Base-by-base conservation (phyloP, 2,888 invertebrate genomes). In the Mellilla xanthometata region DNA sequence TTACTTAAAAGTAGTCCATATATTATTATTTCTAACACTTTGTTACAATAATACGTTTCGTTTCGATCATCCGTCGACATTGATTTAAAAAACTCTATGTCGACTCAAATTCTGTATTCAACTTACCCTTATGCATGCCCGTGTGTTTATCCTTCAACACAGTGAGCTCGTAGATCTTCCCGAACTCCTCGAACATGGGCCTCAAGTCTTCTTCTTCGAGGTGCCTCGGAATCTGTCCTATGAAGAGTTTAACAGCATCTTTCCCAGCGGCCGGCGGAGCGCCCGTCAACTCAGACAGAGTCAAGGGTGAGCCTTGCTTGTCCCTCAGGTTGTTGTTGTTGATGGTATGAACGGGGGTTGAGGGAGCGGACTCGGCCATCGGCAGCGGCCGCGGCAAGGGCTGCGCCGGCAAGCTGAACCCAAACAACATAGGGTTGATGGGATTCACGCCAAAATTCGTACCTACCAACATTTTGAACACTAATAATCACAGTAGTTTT, bases 71-170 rank as follows among this genome's bases (percentile, higher is more conserved):
- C n/a, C n/a, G n/a, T n/a, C n/a, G n/a, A n/a, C n/a, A n/a, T n/a
- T n/a, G n/a, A n/a, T n/a, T n/a, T n/a, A n/a, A n/a, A n/a, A n/a
- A n/a, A n/a, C n/a, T n/a, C n/a, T n/a, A n/a, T n/a, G n/a, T n/a
- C n/a, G n/a, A n/a, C n/a, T n/a, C n/a, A n/a, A n/a, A n/a, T n/a
- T n/a, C n/a, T n/a, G 1, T 24, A 19, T 7, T 4, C 29, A 31
- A 46, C 91, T 79, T 75, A 95, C 97, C 97, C 94, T 97, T 97
- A 84, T 97, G 97, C 94, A 97, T 95, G 56, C 97, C 97, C 47
- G 97, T 97, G 91, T 96, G 95, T 77, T 97, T 96, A 83, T 98
- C 97, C 91, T 97, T 97, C 63, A 98, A 93, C 48, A 98, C 95
- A 52, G 97, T 96, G 73, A 98, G 94, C 91, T 98, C 97, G 85